A percentile compares a stretch with the other conserved stretches of the same genome.
Conservation (phyloP, 2,797 vertebrate species). For the Petrocephalus sullivani region DNA sequence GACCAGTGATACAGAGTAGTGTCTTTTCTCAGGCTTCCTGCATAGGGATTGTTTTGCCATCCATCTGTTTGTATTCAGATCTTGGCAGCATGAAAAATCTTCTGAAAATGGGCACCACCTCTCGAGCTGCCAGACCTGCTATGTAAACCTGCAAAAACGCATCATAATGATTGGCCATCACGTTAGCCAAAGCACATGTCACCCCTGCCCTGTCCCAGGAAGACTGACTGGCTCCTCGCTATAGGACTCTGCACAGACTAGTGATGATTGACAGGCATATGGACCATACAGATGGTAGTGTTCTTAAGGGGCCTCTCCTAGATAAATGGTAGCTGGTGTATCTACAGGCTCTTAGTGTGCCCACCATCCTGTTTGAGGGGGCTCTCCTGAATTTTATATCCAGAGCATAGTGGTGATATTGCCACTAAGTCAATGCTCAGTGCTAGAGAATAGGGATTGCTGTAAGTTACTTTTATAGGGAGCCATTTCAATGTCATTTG, state of each 20-base stretch:
- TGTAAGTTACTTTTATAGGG: not conserved
- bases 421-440: not conserved
- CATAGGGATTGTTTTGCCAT: not conserved
- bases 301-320: constrained; percentile 40
- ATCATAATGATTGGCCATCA: not conserved
- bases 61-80: not conserved
- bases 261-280: constrained; percentile 37
- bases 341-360: not conserved
- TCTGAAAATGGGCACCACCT: not conserved
- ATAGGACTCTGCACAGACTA: constrained; percentile 20
- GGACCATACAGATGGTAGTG: constrained; percentile 23
- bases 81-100: not conserved
- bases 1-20: not conserved
- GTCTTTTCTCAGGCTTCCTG: not conserved
- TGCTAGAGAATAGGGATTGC: not conserved
- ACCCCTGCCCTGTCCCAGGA: not conserved
- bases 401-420: not conserved
- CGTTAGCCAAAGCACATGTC: not conserved
- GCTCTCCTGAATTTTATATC: not conserved
- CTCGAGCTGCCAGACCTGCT: not conserved
- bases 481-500: not conserved
- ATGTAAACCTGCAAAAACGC: not conserved
- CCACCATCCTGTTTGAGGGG: not conserved
- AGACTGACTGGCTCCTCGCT: constrained; percentile 23
- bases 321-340: constrained; percentile 35